Conservation (phyloP, 2,797 vertebrate species). For the Myotis planiceps region DNA sequence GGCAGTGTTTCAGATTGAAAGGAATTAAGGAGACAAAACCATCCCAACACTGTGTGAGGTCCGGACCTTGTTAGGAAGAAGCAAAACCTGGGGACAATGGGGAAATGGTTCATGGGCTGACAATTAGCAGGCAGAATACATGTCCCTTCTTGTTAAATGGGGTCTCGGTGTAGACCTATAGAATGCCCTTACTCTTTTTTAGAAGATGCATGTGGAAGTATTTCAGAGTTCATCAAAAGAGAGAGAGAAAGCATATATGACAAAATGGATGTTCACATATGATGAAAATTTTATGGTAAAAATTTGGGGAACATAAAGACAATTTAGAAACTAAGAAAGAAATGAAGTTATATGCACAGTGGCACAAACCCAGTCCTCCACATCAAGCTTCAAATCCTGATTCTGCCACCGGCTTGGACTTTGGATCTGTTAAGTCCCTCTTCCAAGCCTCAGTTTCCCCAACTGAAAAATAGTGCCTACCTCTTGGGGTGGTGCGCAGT, state of each 20-base stretch:
- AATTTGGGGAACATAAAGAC: not conserved
- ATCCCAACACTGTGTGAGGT: not conserved
- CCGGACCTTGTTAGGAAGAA: not conserved
- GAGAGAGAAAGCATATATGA: not conserved
- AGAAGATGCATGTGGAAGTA: not conserved
- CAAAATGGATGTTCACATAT: not conserved
- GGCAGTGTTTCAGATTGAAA: not conserved
- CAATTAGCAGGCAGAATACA: not conserved
- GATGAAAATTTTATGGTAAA: not conserved
- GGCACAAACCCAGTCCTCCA: not conserved
- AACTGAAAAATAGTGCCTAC: not conserved
- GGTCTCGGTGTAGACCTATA: not conserved
- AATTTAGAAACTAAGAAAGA: not conserved
- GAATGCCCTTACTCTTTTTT: not conserved
- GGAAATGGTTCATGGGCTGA: not conserved
- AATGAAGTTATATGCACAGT: not conserved
- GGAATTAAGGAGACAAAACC: not conserved
- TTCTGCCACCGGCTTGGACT: not conserved
- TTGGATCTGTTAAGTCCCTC: not conserved
- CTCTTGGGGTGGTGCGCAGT: not conserved
- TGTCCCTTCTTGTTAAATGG: not conserved
- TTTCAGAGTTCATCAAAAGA: not conserved
- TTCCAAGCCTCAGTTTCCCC: not conserved
- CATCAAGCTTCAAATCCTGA: not conserved
- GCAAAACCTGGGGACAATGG: not conserved